A percentile compares a stretch with the other conserved stretches of the same genome.
Conservation (phyloP, 1,140 invertebrate genomes). For the Megalopta genalis region DNA sequence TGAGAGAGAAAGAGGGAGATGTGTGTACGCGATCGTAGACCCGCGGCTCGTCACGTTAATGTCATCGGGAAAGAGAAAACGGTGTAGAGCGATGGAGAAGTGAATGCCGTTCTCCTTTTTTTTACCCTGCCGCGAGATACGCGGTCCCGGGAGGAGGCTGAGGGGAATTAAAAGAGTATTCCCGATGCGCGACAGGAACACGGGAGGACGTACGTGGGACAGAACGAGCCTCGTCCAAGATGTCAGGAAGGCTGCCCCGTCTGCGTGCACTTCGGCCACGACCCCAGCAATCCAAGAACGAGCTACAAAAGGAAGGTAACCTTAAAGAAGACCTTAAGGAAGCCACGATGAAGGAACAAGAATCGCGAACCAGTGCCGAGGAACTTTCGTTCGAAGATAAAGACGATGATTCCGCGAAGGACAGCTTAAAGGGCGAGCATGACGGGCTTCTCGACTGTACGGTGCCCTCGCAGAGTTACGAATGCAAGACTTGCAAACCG, state of each 20-base stretch:
- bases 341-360: constrained; percentile 21
- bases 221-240: constrained; percentile 49
- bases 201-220: constrained; percentile 42
- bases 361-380: not conserved
- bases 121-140: constrained; percentile 6
- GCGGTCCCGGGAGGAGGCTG: too few species aligned
- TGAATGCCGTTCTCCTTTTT: constrained; percentile 22
- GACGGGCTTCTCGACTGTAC: constrained; percentile 15
- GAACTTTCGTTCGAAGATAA: constrained; percentile 28
- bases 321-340: constrained; percentile 42
- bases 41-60: constrained; percentile 16
- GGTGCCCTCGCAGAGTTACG: constrained; percentile 54
- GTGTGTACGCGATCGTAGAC: constrained; percentile 9
- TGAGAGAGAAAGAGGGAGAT: not conserved
- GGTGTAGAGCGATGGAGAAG: constrained; percentile 21
- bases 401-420: constrained; percentile 42
- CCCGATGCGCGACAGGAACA: constrained; percentile 36
- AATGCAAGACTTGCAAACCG: constrained; percentile 70
- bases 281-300: constrained; percentile 41
- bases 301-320: constrained; percentile 46
- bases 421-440: constrained; percentile 48
- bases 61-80: constrained; percentile 29
- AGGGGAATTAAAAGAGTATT: constrained; percentile 24
- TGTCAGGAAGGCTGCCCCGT: constrained; percentile 64
- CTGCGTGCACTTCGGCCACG: constrained; percentile 70